These are phyloP conservation scores for Babyrousa celebensis DNA, from an alignment of 2,797 vertebrate species.

Conservation along the genomic window DNA sequence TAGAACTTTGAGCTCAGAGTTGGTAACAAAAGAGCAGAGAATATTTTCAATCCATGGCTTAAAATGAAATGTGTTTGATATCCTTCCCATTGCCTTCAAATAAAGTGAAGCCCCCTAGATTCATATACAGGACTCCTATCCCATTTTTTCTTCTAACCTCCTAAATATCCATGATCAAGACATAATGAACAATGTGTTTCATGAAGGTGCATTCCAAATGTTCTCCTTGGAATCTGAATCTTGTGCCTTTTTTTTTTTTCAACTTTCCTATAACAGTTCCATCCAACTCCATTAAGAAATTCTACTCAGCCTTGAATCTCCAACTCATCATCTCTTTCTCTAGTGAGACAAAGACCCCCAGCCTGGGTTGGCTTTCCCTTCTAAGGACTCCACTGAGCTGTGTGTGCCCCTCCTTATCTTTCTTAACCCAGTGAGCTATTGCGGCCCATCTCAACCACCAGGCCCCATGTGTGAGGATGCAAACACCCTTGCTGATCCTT, in stretches of 20 bases:
- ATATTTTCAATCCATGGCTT: neutral
- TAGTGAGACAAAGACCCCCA: neutral
- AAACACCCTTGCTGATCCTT: neutral
- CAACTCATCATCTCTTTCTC: neutral
- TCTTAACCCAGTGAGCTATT: accelerated
- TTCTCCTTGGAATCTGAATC: neutral
- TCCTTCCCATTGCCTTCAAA: neutral
- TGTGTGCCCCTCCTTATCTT: neutral
- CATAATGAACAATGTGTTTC: neutral
- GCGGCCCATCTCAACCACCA: neutral
- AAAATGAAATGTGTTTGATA: neutral
- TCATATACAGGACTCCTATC: neutral
- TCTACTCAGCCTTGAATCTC: neutral
- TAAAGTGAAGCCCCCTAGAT: neutral
- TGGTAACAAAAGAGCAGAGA: neutral
- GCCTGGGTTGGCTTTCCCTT: neutral
- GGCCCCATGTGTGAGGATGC: neutral
- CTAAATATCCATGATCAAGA: neutral
- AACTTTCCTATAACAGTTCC: neutral
- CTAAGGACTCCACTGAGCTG: neutral
- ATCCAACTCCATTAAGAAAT: neutral
- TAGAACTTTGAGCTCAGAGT: neutral
- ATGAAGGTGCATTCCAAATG: neutral
- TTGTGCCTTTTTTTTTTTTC: neutral
- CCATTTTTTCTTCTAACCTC: neutral